Percentiles rank a stretch among this genome's conserved stretches.
phyloP scores from a whole-genome alignment of 2,888 invertebrate genomes.

The Homarus gammarus region DNA sequence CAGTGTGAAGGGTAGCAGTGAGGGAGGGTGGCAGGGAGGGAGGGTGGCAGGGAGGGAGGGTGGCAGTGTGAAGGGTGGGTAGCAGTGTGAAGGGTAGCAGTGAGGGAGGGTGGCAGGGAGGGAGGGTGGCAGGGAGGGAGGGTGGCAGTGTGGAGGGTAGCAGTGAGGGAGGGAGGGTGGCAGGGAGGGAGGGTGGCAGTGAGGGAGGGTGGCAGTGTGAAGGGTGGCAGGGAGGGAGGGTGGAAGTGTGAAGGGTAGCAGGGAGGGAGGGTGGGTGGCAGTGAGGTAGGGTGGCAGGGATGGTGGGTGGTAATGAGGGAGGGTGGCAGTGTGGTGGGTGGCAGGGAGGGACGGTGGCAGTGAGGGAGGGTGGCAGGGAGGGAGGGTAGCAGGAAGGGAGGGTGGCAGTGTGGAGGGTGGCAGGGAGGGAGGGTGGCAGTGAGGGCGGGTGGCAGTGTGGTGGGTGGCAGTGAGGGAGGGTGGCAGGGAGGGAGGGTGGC shows the following conservation, averaged over 20 bases:
- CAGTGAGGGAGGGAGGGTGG: no score
- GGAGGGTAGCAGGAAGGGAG: not conserved
- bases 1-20: no score
- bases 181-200: no score
- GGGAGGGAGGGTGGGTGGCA: no score
- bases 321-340: not conserved
- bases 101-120: not conserved
- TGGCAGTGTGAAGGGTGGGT: not conserved
- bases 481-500: not conserved
- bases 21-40: no score
- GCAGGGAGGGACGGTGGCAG: not conserved
- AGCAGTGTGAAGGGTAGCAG: no score
- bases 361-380: not conserved
- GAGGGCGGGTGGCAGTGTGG: not conserved
- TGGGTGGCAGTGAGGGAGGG: not conserved
- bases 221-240: no score
- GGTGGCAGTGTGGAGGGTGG: not conserved
- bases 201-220: no score
- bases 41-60: no score
- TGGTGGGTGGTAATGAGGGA: not conserved
- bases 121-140: not conserved
- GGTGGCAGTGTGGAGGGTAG: not conserved
- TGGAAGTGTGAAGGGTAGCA: no score
- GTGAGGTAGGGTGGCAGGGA: no score
- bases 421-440: slow-evolving; percentile 11